Conservation (phyloP, 2,113 vertebrate species). For the Formicarius rufipectus region DNA sequence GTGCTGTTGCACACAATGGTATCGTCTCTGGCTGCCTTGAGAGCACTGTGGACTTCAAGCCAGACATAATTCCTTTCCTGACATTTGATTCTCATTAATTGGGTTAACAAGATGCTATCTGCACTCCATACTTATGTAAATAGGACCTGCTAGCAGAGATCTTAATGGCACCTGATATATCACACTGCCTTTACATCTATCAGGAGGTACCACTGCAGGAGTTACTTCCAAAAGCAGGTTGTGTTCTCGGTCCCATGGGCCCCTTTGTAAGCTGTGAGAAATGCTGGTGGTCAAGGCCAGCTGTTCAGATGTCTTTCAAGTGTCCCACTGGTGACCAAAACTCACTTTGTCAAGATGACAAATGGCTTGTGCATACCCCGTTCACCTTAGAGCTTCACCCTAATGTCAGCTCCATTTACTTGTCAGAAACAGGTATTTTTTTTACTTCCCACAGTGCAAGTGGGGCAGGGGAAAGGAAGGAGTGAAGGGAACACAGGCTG, state of each 20-base stretch:
- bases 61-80: constrained; percentile 9
- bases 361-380: constrained; percentile 48
- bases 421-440: constrained; percentile 63
- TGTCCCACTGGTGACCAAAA: constrained; percentile 70
- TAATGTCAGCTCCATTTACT: constrained; percentile 61
- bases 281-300: constrained; percentile 69
- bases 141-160: constrained; percentile 11
- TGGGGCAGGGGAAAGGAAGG: background rate
- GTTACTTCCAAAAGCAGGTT: constrained; percentile 21
- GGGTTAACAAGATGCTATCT: constrained; percentile 40
- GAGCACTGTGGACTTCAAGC: background rate
- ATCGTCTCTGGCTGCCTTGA: background rate
- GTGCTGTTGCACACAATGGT: constrained; percentile 2
- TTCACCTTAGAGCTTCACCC: background rate
- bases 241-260: constrained; percentile 35
- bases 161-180: constrained; percentile 28
- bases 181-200: background rate
- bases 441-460: constrained; percentile 34
- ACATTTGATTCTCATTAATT: constrained; percentile 51
- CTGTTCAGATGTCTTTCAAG: constrained; percentile 70
- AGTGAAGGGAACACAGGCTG: background rate
- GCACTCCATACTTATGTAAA: background rate
- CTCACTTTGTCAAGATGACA: constrained; percentile 76
- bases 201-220: background rate
- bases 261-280: constrained; percentile 56